Conservation (phyloP, 2,797 vertebrate genomes). For the Pseudomugil gertrudae region DNA sequence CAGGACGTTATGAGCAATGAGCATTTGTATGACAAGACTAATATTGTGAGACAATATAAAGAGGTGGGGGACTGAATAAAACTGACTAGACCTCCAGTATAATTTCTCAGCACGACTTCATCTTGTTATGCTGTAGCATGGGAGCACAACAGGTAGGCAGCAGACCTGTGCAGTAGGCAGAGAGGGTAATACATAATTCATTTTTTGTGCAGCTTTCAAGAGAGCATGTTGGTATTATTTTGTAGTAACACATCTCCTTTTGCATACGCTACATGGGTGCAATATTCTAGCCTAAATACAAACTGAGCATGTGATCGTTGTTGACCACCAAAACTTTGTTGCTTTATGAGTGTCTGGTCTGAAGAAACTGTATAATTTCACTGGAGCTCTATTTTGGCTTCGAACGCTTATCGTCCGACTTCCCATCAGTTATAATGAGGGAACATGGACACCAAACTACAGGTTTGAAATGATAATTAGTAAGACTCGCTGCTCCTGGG, state of each 20-base stretch:
- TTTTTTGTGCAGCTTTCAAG: slow-evolving; percentile 23
- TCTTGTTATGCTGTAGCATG: slow-evolving; percentile 18
- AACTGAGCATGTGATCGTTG: slow-evolving; percentile 9
- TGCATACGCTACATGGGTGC: slow-evolving; percentile 11
- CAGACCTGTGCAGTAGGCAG: slow-evolving; percentile 28
- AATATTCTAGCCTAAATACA: slow-evolving; percentile 3
- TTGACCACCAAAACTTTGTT: slow-evolving; percentile 36
- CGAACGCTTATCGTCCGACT: slow-evolving; percentile 46
- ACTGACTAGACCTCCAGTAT: slow-evolving; percentile 27
- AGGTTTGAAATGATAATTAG: slow-evolving; percentile 78
- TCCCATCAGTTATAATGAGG: slow-evolving; percentile 70
- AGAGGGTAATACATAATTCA: slow-evolving; percentile 46
- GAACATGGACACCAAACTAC: slow-evolving; percentile 67
- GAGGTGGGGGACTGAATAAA: slow-evolving; percentile 26
- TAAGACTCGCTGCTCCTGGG: slow-evolving; percentile 59
- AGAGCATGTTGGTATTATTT: slow-evolving; percentile 28
- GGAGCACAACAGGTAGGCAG: slow-evolving; percentile 52
- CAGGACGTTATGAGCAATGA: slow-evolving; percentile 19
- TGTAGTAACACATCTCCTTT: slow-evolving; percentile 9
- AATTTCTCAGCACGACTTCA: slow-evolving; percentile 43
- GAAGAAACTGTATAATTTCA: slow-evolving; percentile 52
- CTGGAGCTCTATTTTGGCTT: slow-evolving; percentile 31
- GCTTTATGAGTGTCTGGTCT: slow-evolving; percentile 40
- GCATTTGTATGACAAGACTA: slow-evolving; percentile 57
- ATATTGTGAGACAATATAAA: slow-evolving; percentile 32